Evolutionary conservation across 53 echinoderm and acorn worm species (phyloP).

Genomic region (Hippasteria phrygiana): DNA sequence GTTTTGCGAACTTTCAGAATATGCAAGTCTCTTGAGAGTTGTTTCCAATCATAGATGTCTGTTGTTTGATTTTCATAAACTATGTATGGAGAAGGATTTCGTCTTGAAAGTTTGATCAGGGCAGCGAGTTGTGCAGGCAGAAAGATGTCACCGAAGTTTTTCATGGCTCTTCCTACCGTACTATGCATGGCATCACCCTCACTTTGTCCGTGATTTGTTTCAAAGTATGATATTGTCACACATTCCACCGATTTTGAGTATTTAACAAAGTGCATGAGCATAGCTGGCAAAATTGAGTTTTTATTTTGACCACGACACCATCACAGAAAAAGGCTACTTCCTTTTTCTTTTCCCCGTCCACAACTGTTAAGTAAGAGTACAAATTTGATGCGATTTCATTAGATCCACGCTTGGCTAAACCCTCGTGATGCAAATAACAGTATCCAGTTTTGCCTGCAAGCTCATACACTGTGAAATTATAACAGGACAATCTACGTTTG

Average conservation of each 20-base stretch:
- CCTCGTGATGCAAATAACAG: constrained; percentile 73
- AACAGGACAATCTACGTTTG: constrained; percentile 67
- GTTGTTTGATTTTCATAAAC: constrained; percentile 46
- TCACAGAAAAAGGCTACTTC: constrained; percentile 73
- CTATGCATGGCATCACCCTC: constrained; percentile 82
- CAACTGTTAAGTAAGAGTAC: constrained; percentile 38
- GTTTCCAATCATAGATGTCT: constrained; percentile 69
- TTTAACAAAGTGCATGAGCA: constrained; percentile 50
- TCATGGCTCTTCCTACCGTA: constrained; percentile 65
- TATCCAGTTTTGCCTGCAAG: constrained; percentile 54
- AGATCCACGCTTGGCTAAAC: constrained; percentile 53
- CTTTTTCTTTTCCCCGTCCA: constrained; percentile 30
- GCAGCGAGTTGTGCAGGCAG: constrained; percentile 64
- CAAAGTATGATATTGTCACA: constrained; percentile 57
- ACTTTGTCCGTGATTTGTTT: constrained; percentile 73
- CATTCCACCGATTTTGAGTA: not conserved
- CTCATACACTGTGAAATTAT: constrained; percentile 79
- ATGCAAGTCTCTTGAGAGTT: constrained; percentile 9
- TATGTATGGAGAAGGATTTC: constrained; percentile 8
- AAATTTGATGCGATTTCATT: constrained; percentile 73
- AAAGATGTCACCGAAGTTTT: constrained; percentile 59
- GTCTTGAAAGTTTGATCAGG: constrained; percentile 48
- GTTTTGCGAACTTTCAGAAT: constrained; percentile 52
- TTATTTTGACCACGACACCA: constrained; percentile 81
- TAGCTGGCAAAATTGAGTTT: constrained; percentile 73